phyloP scores from a whole-genome alignment of 2,113 vertebrate genomes.

The Clarias magur region DNA sequence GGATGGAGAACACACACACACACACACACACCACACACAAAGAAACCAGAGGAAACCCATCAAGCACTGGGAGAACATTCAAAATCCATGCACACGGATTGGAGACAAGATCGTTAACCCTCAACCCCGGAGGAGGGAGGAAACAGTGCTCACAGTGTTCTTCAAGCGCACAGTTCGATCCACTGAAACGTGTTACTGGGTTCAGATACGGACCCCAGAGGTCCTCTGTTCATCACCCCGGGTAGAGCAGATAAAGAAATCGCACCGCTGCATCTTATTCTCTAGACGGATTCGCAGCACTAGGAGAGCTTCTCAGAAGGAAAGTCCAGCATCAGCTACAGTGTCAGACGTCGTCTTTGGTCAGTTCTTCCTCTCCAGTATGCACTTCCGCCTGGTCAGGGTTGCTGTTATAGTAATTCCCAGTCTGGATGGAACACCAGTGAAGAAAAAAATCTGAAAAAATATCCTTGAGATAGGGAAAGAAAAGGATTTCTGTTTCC shows the following conservation, averaged over 20 bases:
- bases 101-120: no score
- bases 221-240: neutral
- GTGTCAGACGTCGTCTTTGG: neutral
- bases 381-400: neutral
- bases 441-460: neutral
- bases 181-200: neutral
- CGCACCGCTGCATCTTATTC: neutral
- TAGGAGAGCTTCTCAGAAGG: neutral
- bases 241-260: neutral
- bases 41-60: no score
- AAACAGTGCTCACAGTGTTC: neutral
- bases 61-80: no score
- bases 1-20: no score
- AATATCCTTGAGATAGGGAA: neutral
- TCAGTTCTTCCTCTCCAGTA: conserved; percentile 3
- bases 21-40: no score
- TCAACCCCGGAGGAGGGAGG: no score
- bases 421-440: neutral
- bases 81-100: no score
- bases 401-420: neutral
- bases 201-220: neutral
- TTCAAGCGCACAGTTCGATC: neutral
- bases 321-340: neutral
- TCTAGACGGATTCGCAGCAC: neutral
- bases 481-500: neutral